Evolutionary conservation across 2,797 vertebrate species (phyloP), one percentile per base, ranked within the genome.

Genomic region (Schizopygopsis pylzovi): DNA sequence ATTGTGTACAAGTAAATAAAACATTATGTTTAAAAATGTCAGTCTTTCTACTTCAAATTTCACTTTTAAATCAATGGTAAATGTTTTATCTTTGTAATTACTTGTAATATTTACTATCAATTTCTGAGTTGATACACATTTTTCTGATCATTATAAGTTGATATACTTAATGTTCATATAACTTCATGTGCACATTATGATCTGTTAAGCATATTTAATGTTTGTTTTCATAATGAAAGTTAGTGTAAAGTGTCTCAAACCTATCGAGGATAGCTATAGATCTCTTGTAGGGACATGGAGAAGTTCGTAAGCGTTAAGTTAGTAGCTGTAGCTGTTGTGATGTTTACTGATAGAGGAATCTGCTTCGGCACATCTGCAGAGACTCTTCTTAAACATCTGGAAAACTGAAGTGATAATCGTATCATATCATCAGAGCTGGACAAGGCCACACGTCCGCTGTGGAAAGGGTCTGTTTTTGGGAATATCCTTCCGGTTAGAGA

Each of bases 211-310:
- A 47, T 20, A 45, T 65, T 28, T 33, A 4, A 47, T 20, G 78
- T 65, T 65, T 79, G 78, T 79, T 63, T 45, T 63, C 16, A 11
- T 8, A 43, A 25, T 61, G 13, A 61, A 78, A 61, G 76, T 79
- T 61, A 63, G 16, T 45, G 7, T 43, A 11, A 79, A 22, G 59
- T 65, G 56, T 76, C n/a, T 75, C 49, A 37, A 63, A 45, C 4
- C 20, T 68, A 49, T 81, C 13, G 8, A 56, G 49, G n/a, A 65
- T 28, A 65, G 18, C 13, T 18, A n/a, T 56, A 77, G 33, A 39
- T 54, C 33, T 41, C 13, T 85, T 87, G 70, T 87, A 87, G 85
- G 88, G 82, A 89, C 88, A 73, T 88, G 59, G 22, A 47, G 39
- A 68, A 84, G 33, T 45, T 45, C 61, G 81, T 41, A 41, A 41